Conservation (phyloP, 2,113 vertebrate genomes). For the Cricetomys ansorgei region DNA sequence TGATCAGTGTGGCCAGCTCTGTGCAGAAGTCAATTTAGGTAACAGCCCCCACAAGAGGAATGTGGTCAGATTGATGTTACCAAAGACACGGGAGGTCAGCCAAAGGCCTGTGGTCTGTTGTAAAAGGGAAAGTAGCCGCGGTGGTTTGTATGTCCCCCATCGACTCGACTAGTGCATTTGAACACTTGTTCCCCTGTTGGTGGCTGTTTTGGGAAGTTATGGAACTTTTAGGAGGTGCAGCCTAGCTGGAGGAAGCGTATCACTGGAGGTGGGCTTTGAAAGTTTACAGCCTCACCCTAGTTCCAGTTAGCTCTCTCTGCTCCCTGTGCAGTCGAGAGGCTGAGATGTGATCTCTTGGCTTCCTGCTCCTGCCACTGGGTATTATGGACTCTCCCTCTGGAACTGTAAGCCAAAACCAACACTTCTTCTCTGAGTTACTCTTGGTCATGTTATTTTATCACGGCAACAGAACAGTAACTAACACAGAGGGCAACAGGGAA, state of each 20-base stretch:
- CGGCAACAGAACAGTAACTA: neutral
- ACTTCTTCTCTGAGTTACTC: neutral
- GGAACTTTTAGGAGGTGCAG: neutral
- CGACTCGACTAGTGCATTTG: neutral
- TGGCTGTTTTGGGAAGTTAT: neutral
- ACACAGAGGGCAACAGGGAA: neutral
- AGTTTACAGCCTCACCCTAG: neutral
- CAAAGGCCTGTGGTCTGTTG: neutral
- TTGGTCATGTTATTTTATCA: neutral
- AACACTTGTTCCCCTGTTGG: neutral
- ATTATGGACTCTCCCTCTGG: too few species aligned
- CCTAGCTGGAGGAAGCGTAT: neutral
- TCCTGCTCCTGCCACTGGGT: neutral
- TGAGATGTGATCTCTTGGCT: neutral
- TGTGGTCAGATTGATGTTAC: neutral
- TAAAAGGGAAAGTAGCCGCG: neutral
- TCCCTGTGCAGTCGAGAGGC: neutral
- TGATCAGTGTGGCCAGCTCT: neutral
- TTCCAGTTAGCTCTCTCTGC: neutral
- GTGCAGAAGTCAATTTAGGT: neutral
- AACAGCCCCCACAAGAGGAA: neutral
- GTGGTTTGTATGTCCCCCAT: neutral
- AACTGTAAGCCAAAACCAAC: neutral
- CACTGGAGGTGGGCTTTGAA: neutral
- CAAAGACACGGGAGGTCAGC: neutral